These are phyloP conservation scores for Sclerurus mexicanus DNA, from an alignment of 2,113 vertebrate genomes.

Conservation along the genomic window DNA sequence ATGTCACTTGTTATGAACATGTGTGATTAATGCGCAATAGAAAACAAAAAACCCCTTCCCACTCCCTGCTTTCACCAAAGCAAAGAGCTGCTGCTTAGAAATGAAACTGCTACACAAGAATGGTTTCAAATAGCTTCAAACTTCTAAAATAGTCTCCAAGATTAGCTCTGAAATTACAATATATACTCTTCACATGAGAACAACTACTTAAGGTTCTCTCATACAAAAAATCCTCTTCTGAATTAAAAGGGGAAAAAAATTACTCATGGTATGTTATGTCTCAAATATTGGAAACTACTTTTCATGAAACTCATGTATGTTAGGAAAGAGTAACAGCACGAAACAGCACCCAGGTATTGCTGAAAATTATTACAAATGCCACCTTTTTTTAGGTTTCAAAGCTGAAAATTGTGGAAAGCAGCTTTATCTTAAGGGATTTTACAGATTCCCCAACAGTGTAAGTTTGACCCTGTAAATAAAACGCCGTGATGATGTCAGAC, in stretches of 20 bases:
- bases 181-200: neutral
- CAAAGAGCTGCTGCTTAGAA: neutral
- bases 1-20: neutral
- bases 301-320: neutral
- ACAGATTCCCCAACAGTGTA: neutral
- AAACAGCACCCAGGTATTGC: neutral
- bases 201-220: neutral
- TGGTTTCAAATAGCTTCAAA: neutral
- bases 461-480: neutral
- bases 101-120: neutral
- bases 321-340: neutral
- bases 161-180: neutral
- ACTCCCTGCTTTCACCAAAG: neutral
- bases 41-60: neutral
- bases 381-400: neutral
- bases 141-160: neutral
- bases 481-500: fast-evolving
- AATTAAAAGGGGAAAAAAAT: neutral
- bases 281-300: neutral
- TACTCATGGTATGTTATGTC: neutral
- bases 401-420: neutral
- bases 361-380: neutral
- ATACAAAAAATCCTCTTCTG: neutral
- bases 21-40: neutral
- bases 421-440: neutral